Base-by-base conservation (phyloP, 2,888 invertebrate genomes). In the Philereme vetulata region DNA sequence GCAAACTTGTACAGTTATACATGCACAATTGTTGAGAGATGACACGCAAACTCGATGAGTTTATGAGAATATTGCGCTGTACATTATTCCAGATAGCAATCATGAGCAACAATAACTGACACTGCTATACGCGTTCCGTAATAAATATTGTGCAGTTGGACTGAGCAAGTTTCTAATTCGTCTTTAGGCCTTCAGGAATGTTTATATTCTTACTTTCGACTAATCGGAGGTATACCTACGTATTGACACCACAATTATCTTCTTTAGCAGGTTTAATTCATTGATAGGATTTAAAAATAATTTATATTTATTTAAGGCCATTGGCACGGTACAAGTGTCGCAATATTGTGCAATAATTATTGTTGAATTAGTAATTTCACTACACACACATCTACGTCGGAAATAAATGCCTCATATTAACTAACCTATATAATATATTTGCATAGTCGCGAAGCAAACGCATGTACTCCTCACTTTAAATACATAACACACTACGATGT, bases 181-280 rank as follows among this genome's bases (percentile, higher is more conserved):
- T 38, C 38, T 8, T n/a, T 33, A 33, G 4, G 11, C 38, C 8
- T 40, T 47, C 35, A 7, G 73, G 71, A 74, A 70, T 72, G 75
- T 76, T 74, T 72, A 11, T 60, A 51, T 50, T 44, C 11, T 43
- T 38, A 45, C 45, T 52, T 40, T 40, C 6, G 8, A 35, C 21
- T 54, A 44, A 44, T 7, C 45, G 50, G 36, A 51, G 34, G 9
- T 8, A n/a, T n/a, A n/a, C n/a, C n/a, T n/a, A 34, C 45, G 36
- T 52, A 45, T 43, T 45, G 6, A 7, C 10, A 49, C 35, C 9
- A 33, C 21, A 51, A 4, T 11, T 47, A 5, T 58, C 51, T 49
- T 35, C 48, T 38, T 40, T 53, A 49, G 53, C 45, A 21, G 38
- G 35, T 36, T 54, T 50, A 54, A 45, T 50, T 59, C n/a, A 47